Evolutionary conservation across 2,888 invertebrate species (phyloP).

Genomic region (Alentia gelatinosa): DNA sequence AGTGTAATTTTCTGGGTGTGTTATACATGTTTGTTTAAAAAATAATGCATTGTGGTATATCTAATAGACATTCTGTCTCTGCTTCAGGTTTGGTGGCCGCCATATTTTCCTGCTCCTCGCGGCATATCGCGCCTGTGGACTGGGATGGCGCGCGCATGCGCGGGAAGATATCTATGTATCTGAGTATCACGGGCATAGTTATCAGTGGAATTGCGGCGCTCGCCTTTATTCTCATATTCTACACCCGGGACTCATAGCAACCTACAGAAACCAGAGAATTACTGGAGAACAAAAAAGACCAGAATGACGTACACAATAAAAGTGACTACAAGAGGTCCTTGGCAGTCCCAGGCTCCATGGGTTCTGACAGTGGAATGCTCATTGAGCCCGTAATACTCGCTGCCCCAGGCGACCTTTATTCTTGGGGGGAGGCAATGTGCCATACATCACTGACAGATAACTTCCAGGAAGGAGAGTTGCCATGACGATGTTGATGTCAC

Average conservation of each 20-base stretch:
- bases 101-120: slow-evolving; percentile 61
- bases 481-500: no score
- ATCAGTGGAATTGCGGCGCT: slow-evolving; percentile 59
- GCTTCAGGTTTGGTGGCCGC: slow-evolving; percentile 62
- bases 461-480: neutral
- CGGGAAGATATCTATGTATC: slow-evolving; percentile 63
- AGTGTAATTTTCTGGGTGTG: no score
- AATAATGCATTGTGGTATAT: no score
- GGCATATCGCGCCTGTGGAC: slow-evolving; percentile 60
- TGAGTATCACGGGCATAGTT: slow-evolving; percentile 63
- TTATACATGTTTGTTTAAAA: no score
- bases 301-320: no score
- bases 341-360: neutral
- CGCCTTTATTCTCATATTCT: slow-evolving; percentile 64
- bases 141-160: slow-evolving; percentile 63
- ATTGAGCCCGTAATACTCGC: neutral
- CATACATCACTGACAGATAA: neutral
- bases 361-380: neutral
- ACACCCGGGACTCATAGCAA: slow-evolving; percentile 63
- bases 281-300: neutral
- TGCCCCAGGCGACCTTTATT: neutral
- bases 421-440: neutral
- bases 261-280: neutral
- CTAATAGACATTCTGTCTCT: no score
- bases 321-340: no score